Base-by-base conservation (phyloP, 2,888 invertebrate species). In the Gastrophysa polygoni region DNA sequence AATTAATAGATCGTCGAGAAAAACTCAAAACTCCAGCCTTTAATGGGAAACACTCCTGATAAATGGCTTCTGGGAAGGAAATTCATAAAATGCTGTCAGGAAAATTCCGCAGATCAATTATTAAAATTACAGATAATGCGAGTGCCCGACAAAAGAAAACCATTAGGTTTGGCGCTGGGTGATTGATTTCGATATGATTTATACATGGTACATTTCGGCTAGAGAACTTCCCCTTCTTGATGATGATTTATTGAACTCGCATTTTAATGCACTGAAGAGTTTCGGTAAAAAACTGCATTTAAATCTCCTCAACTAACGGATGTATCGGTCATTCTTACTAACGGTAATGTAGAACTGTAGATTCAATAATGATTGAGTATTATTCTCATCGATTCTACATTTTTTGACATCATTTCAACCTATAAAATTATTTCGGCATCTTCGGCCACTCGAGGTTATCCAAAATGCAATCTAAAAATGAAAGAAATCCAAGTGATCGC, bases 31-130 rank as follows among this genome's bases (percentile, higher is more conserved):
- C 32, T 10, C 6, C 32, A 32, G 32, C 10, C 32, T 28, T 28
- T 32, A 32, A 32, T 32, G 32, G 32, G 32, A 32, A 32, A 32
- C 32, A 32, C 21, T 54, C 47, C 56, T 75, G 75, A 75, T 74
- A 71, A 73, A 75, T 74, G 73, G 71, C 66, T 68, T 66, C 67
- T 66, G 55, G 59, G 68, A 65, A 64, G 71, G 69, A 75, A 32
- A 73, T 75, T 74, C 73, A 76, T 77, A 76, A 76, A 77, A 72
- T 69, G n/a, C 73, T 69, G 76, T 74, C 76, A 71, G 71, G 74
- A 70, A 68, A 66, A 71, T 72, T 68, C 69, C 56, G 68, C 68
- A 75, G 73, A 75, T 75, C 73, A 71, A 74, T 76, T 77, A 76
- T 71, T 63, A 59, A 72, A 72, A 71, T 73, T 69, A 69, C 68